These are phyloP conservation scores for Rhynchotus rufescens DNA, from an alignment of 2,797 vertebrate species.

Conservation along the genomic window DNA sequence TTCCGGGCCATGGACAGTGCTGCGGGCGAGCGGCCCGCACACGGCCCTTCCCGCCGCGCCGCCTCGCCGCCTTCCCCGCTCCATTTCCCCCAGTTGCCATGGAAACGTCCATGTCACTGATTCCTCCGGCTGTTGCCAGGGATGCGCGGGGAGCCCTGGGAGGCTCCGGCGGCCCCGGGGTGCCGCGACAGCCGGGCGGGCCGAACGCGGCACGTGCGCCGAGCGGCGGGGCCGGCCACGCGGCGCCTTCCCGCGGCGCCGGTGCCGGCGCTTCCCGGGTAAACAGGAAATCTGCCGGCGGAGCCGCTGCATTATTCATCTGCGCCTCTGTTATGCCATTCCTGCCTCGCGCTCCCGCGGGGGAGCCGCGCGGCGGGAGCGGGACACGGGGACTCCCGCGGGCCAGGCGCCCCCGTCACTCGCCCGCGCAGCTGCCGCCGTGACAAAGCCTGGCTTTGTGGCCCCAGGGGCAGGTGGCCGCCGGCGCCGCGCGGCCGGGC, in stretches of 20 bases:
- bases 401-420: constrained; percentile 45
- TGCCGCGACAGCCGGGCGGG: no score
- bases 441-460: constrained; percentile 45
- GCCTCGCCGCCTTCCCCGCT: neutral
- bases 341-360: neutral
- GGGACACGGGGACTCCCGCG: neutral
- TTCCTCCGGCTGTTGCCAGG: neutral
- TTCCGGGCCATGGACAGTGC: neutral
- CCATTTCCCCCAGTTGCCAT: constrained; percentile 34
- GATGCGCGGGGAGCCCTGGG: no score
- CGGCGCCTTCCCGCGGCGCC: neutral
- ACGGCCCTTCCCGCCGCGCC: no score
- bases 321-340: constrained; percentile 35
- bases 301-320: constrained; percentile 53
- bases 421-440: constrained; percentile 28
- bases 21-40: neutral
- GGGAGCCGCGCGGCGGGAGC: neutral
- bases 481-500: neutral
- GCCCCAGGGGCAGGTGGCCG: neutral
- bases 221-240: no score
- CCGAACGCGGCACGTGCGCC: no score
- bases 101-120: constrained; percentile 25
- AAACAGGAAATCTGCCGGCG: neutral
- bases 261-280: neutral
- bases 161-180: neutral